Percentiles rank a stretch among this genome's conserved stretches.
phyloP scores from a whole-genome alignment of 2,797 vertebrate species.

The Lophotriccus pileatus region DNA sequence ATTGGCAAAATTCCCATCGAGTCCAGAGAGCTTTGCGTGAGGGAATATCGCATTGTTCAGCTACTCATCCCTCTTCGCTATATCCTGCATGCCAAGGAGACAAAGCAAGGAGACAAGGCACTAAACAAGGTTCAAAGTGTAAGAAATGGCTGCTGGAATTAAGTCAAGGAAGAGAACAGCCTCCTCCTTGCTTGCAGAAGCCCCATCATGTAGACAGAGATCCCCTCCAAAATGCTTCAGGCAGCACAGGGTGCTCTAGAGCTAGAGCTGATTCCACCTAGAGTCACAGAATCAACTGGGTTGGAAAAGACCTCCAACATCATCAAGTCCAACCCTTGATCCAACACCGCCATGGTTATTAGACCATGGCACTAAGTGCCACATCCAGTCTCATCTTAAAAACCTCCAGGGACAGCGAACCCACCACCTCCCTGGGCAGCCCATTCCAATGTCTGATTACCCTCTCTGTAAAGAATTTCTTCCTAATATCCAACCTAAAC shows the following conservation, averaged over 20 bases:
- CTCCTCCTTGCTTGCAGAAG: not conserved
- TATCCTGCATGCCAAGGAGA: fast-evolving
- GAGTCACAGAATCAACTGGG: no score
- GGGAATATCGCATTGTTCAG: not conserved
- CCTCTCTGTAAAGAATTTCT: no score
- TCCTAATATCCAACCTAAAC: no score
- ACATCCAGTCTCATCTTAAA: no score
- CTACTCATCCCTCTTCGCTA: not conserved
- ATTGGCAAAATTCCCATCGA: not conserved
- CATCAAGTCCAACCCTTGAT: no score
- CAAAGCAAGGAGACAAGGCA: not conserved
- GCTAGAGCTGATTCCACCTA: not conserved
- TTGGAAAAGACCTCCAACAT: no score
- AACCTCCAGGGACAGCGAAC: no score
- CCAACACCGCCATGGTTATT: no score
- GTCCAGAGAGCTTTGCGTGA: not conserved
- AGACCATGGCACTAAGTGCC: no score
- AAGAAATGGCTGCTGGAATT: not conserved
- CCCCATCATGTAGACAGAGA: fast-evolving
- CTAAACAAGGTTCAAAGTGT: not conserved
- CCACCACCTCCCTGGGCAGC: no score
- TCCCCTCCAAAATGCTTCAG: not conserved
- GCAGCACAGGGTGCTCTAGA: fast-evolving
- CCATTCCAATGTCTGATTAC: no score
- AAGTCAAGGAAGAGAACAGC: not conserved